Evolutionary conservation across 1,140 invertebrate genomes (phyloP).

Genomic region (Alviniconcha marisindica): DNA sequence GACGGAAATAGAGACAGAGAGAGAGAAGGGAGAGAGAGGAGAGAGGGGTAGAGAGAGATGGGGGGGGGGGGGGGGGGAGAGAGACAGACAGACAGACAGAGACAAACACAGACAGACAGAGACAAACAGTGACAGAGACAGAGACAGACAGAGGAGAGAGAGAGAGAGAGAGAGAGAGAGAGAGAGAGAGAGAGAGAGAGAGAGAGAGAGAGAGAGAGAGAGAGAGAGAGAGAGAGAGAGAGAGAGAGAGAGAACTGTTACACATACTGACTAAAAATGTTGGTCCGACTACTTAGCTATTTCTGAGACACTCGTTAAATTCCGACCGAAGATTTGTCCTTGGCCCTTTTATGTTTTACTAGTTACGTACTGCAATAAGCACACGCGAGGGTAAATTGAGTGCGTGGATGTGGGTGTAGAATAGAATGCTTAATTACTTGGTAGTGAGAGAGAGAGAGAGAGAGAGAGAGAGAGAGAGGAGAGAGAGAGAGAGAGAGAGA

Average conservation of each 20-base stretch:
- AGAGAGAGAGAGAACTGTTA: constrained; percentile 10
- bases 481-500: not conserved
- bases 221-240: not conserved
- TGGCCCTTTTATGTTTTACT: no score
- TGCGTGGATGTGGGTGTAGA: no score
- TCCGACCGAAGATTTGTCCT: no score
- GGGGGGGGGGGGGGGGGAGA: not conserved
- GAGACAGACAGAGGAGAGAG: not conserved
- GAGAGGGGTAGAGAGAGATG: not conserved
- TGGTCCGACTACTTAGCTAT: no score
- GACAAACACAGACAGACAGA: not conserved
- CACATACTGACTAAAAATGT: no score
- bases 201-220: not conserved
- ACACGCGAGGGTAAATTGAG: no score
- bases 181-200: constrained; percentile 7
- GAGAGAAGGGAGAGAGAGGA: not conserved
- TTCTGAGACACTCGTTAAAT: no score
- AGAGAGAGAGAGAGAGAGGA: not conserved
- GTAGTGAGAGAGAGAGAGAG: no score
- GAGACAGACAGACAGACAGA: not conserved
- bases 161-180: not conserved
- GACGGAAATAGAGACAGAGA: not conserved
- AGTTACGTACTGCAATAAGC: no score
- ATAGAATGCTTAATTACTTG: no score
- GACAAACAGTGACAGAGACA: not conserved